These are phyloP conservation scores for Drosophila ogumai DNA, from an alignment of 1,140 invertebrate genomes.

Conservation along the genomic window DNA sequence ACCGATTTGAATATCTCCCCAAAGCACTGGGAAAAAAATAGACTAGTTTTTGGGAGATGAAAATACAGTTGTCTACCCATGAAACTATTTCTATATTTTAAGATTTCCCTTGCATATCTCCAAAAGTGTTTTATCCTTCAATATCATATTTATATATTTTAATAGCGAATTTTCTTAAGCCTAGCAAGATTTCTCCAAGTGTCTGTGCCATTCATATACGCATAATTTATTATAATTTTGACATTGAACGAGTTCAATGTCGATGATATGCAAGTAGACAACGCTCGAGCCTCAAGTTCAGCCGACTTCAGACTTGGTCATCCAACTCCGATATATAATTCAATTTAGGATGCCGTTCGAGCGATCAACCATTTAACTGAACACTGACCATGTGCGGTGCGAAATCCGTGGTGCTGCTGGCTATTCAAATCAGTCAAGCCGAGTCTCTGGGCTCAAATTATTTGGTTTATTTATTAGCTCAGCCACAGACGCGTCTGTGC, in stretches of 20 bases:
- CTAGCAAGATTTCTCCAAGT: neutral
- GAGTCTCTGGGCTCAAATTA: conserved; percentile 44
- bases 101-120: too few relatives aligned
- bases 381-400: conserved; percentile 21
- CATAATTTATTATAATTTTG: conserved; percentile 80
- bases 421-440: conserved; percentile 59
- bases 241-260: conserved; percentile 83
- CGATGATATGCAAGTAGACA: conserved; percentile 68
- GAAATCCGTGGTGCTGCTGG: conserved; percentile 9
- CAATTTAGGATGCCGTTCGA: conserved; percentile 41
- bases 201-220: conserved; percentile 30
- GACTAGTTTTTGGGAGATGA: neutral
- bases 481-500: conserved; percentile 62
- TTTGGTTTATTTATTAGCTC: conserved; percentile 69
- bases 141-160: too few relatives aligned
- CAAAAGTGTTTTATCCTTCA: too few relatives aligned
- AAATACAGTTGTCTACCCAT: neutral
- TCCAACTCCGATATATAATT: conserved; percentile 45
- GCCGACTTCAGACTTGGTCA: conserved; percentile 33
- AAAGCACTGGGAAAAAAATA: neutral
- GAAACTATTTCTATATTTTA: neutral
- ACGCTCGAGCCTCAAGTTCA: conserved; percentile 34
- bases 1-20: conserved; percentile 11
- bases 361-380: conserved; percentile 59
- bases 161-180: neutral